Evolutionary conservation across 2,888 invertebrate genomes (phyloP), one percentile per base, ranked within the genome.

Genomic region (Mythimna loreyi): DNA sequence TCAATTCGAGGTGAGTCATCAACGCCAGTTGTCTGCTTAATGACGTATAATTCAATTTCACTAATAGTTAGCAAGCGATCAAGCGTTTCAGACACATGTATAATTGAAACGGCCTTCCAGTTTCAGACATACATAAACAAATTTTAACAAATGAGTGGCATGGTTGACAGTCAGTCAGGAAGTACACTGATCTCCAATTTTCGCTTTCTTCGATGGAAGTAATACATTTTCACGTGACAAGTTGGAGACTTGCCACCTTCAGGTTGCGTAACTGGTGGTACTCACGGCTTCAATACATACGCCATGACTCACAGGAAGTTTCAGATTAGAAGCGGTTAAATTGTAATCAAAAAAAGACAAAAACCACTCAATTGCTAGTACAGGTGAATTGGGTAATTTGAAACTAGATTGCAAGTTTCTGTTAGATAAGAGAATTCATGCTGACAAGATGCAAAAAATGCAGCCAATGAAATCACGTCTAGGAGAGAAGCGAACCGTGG

Each of bases 401-500:
- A 89, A 90, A 91, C 85, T 83, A 84, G 86, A 93, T 92, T 91
- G 92, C 87, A 78, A 91, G 87, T 88, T 87, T 87, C 80, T 82
- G 87, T 92, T 90, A 89, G 89, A 90, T 89, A 91, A 91, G 88
- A 87, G 84, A 89, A 87, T 89, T 90, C 85, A 83, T 77, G 84
- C 84, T 81, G 81, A 84, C 83, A 85, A 80, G 55, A 72, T 74
- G 85, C 83, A 91, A 92, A 88, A 93, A 93, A 92, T 92, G 84
- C 87, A 78, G 83, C 87, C 90, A 88, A 92, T 91, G 90, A 88
- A 93, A 90, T 94, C 94, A 94, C 93, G 93, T 92, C 89, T 88
- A 84, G 85, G 87, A 86, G 87, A 83, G 88, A 88, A 92, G 88
- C 88, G 87, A 89, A 93, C 91, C 94, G 91, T 92, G 91, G 90